phyloP scores from a whole-genome alignment of 2,113 vertebrate genomes.

The Heliornis fulica region DNA sequence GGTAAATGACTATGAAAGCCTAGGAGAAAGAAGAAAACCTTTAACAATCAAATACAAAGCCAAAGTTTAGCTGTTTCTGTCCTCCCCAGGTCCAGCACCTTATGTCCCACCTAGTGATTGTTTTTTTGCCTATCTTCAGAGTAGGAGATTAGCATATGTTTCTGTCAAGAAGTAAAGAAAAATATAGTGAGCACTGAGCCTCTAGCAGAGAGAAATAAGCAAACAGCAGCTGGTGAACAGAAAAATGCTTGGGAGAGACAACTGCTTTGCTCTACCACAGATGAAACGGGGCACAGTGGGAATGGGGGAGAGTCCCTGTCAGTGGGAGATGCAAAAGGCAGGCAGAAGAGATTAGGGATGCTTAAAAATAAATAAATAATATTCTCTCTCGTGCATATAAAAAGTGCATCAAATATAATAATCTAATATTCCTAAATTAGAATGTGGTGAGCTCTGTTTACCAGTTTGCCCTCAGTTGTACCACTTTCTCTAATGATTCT shows the following conservation, averaged over 20 bases:
- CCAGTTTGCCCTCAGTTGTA: not conserved
- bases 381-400: not conserved
- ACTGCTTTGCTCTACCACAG: not conserved
- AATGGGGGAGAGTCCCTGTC: not conserved
- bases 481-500: not conserved
- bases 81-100: not conserved
- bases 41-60: not conserved
- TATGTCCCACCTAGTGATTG: not conserved
- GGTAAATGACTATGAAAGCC: not conserved
- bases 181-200: not conserved
- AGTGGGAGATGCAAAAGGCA: not conserved
- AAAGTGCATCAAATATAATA: not conserved
- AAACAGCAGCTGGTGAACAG: not conserved
- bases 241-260: not conserved
- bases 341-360: not conserved
- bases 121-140: not conserved
- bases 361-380: not conserved
- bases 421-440: not conserved
- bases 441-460: not conserved
- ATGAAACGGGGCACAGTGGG: not conserved
- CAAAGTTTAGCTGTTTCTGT: not conserved
- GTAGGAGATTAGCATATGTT: not conserved
- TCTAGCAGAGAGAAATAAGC: not conserved
- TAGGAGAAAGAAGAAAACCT: not conserved
- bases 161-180: slow-evolving; percentile 1